phyloP scores from a whole-genome alignment of 2,888 invertebrate species.

The Druceiella hillmani region DNA sequence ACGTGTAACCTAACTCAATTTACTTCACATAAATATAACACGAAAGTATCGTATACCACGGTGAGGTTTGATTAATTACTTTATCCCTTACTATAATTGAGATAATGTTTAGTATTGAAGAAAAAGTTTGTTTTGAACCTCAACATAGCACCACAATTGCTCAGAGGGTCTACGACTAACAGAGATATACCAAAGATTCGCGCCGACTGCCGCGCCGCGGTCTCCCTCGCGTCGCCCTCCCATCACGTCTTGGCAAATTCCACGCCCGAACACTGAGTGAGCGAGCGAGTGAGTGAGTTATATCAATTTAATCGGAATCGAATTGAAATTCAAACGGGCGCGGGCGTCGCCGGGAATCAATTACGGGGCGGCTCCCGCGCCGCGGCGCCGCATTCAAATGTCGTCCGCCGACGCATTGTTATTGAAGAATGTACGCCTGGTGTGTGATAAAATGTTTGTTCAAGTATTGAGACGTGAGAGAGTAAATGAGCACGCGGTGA shows the following conservation, averaged over 20 bases:
- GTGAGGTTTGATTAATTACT: too few relatives aligned
- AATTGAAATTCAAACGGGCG: constrained; percentile 44
- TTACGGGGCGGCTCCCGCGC: constrained; percentile 31
- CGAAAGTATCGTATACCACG: too few relatives aligned
- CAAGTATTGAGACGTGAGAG: too few relatives aligned
- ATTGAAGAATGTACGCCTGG: constrained; percentile 38
- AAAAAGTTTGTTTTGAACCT: background rate
- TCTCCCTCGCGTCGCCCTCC: constrained; percentile 6
- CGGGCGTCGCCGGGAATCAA: constrained; percentile 41
- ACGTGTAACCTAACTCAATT: too few relatives aligned
- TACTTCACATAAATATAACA: too few relatives aligned
- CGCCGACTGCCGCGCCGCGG: constrained; percentile 14
- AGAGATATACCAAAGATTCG: background rate
- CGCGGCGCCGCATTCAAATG: constrained; percentile 21
- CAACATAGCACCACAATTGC: background rate
- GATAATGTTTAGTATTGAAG: too few relatives aligned
- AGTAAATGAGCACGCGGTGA: too few relatives aligned
- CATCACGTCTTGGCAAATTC: constrained; percentile 27
- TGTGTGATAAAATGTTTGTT: constrained; percentile 45
- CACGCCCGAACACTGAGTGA: constrained; percentile 17
- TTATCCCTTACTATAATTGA: too few relatives aligned
- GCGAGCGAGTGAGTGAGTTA: constrained; percentile 38
- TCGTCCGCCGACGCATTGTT: constrained; percentile 34
- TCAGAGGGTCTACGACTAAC: background rate
- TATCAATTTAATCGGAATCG: constrained; percentile 45